Percentiles rank a stretch among this genome's conserved stretches.
Conservation (phyloP, 2,888 invertebrate genomes). For the Cheilosia pagana region DNA sequence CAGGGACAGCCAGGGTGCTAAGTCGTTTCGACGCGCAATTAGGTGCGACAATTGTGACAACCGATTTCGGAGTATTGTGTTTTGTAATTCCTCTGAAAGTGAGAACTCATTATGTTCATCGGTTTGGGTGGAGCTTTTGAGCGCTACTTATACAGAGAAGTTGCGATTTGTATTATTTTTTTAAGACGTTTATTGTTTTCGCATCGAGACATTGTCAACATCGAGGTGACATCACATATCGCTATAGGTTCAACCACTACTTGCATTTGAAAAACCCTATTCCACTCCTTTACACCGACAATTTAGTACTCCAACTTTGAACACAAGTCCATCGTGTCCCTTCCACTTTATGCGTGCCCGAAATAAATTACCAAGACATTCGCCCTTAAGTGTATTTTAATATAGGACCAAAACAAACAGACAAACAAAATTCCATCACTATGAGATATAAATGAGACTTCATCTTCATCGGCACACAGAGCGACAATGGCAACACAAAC, state of each 20-base stretch:
- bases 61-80: not conserved
- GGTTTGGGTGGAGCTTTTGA: too few species aligned
- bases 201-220: too few species aligned
- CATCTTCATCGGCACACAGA: slow-evolving; percentile 41
- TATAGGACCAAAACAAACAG: slow-evolving; percentile 6
- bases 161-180: too few species aligned
- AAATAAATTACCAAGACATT: slow-evolving; percentile 2
- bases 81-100: not conserved
- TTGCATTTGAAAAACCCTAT: too few species aligned
- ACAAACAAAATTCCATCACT: slow-evolving; percentile 22
- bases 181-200: too few species aligned
- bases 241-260: too few species aligned
- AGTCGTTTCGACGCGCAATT: slow-evolving; percentile 13
- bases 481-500: slow-evolving; percentile 40
- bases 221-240: too few species aligned
- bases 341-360: not conserved
- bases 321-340: not conserved
- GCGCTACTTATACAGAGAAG: too few species aligned
- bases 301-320: too few species aligned
- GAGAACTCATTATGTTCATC: not conserved
- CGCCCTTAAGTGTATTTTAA: slow-evolving; percentile 2
- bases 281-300: too few species aligned
- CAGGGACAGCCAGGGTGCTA: not conserved
- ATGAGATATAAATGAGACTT: slow-evolving; percentile 52
- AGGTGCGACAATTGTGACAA: slow-evolving; percentile 15